Evolutionary conservation across 2,113 vertebrate species (phyloP).

Genomic region (Phoenicopterus ruber): DNA sequence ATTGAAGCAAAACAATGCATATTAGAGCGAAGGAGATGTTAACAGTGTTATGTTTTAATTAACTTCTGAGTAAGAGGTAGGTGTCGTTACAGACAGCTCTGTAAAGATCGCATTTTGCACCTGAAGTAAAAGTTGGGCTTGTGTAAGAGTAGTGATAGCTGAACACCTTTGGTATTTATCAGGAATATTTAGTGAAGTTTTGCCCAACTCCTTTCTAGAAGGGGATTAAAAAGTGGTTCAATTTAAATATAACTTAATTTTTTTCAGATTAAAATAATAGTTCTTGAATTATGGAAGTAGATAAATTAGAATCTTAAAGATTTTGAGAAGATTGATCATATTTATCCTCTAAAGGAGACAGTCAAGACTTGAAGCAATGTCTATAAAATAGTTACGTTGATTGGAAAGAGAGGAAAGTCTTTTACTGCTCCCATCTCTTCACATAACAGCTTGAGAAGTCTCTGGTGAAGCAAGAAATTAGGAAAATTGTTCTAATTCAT

Average conservation of each 20-base stretch:
- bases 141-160: not conserved
- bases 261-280: not conserved
- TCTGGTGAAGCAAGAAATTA: not conserved
- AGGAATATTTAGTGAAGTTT: not conserved
- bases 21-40: not conserved
- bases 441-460: not conserved
- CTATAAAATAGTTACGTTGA: not conserved
- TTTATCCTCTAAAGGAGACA: not conserved
- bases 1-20: not conserved
- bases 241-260: accelerated
- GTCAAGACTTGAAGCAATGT: not conserved
- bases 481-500: not conserved
- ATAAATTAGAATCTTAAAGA: not conserved
- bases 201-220: not conserved
- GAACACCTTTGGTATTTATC: not conserved
- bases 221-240: not conserved
- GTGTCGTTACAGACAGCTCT: not conserved
- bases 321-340: not conserved
- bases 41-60: not conserved
- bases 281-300: not conserved
- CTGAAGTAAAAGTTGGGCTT: not conserved
- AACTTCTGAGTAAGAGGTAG: not conserved
- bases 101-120: not conserved
- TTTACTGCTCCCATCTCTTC: not conserved
- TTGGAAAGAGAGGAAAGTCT: not conserved